Conservation (phyloP, 1,140 invertebrate species). For the Thaumatotibia leucotreta region DNA sequence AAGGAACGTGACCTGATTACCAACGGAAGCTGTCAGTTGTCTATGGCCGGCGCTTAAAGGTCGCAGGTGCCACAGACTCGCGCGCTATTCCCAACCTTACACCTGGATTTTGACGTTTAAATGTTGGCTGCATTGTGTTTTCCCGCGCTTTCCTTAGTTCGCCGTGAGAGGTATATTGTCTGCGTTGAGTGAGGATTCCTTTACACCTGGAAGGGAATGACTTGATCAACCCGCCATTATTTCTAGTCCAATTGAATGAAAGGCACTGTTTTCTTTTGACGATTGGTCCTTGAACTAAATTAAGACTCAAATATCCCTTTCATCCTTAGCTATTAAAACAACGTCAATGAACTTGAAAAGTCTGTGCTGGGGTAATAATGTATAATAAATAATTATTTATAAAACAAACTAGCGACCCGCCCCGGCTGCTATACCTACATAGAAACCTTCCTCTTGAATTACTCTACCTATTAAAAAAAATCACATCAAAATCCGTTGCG, state of each 20-base stretch:
- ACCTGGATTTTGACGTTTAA: conserved; percentile 14
- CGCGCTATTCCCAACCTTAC: conserved; percentile 32
- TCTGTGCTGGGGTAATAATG: too few relatives aligned
- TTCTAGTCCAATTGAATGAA: conserved; percentile 48
- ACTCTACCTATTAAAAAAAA: not conserved
- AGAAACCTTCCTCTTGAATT: not conserved
- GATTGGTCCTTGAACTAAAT: not conserved
- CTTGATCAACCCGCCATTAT: conserved; percentile 44
- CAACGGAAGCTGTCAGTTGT: conserved; percentile 66
- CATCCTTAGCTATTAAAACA: too few relatives aligned
- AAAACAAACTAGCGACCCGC: too few relatives aligned
- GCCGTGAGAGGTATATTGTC: conserved; percentile 47
- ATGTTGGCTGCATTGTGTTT: conserved; percentile 24
- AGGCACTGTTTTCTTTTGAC: conserved; percentile 2
- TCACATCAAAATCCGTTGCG: not conserved
- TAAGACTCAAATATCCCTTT: not conserved
- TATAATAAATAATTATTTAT: too few relatives aligned
- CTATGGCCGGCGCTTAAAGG: conserved; percentile 43
- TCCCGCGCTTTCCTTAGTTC: conserved; percentile 24
- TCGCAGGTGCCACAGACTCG: conserved; percentile 36
- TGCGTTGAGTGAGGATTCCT: conserved; percentile 37
- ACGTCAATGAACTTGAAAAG: too few relatives aligned
- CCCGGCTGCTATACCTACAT: too few relatives aligned
- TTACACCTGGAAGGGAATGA: conserved; percentile 40
- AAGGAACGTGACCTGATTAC: conserved; percentile 74